Evolutionary conservation across 2,797 vertebrate species (phyloP), one percentile per base, ranked within the genome.

Genomic region (Hippoglossus hippoglossus): DNA sequence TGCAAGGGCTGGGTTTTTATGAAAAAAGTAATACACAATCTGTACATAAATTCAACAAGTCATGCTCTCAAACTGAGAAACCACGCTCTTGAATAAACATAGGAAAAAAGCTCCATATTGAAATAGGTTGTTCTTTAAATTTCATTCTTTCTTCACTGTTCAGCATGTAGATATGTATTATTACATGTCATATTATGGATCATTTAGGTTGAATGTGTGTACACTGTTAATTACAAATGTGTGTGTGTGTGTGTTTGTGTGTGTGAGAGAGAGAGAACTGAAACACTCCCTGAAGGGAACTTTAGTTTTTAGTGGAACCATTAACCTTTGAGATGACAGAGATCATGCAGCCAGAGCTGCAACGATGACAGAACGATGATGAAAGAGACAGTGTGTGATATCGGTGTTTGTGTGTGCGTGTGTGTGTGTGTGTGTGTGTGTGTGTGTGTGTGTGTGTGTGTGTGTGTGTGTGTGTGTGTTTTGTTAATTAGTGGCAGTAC

Each of bases 401-500:
- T 95, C 76, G 91, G 31, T 31, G 31, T 31, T 7, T 8, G 26
- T 26, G 26, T 26, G 26, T 26, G 26, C 93, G 93, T 91, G 28
- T 22, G 93, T 91, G 89, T 72, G 94, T 51, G 94, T 94, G 88
- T 93, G 93, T 91, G 50, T 47, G 75, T 94, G 94, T 95, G 94
- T 5, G 26, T 28, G 26, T 28, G 26, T 6, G 6, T 28, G 26
- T 28, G 26, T 6, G 26, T 31, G 87, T 93, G 93, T 91, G 88
- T 72, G 94, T 51, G 94, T 94, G 87, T 93, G 93, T 91, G 34
- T 93, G 93, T 91, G 89, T 72, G 94, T 51, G 94, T 94, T 94
- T 94, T 94, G 93, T 95, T 97, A 97, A 97, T 97, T 97, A 96
- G 94, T 95, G 94, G 91, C 93, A 83, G 94, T 96, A 95, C 96